Conservation (phyloP, 2,888 invertebrate species). For the Prosapia bicincta region DNA sequence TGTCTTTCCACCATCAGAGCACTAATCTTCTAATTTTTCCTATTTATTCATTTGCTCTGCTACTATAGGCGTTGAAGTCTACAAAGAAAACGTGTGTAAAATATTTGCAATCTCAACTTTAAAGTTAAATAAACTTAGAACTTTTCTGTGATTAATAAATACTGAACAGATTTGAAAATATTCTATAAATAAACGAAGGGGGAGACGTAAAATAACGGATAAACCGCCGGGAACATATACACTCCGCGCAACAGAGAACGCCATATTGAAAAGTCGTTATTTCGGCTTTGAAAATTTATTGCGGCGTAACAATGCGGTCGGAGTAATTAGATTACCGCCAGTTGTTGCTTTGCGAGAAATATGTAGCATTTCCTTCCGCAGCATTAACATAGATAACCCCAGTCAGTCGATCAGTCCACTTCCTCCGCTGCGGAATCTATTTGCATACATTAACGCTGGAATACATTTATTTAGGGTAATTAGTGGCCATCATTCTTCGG, state of each 20-base stretch:
- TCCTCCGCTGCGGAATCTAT: conserved; percentile 22
- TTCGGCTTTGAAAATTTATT: neutral
- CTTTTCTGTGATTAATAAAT: no score
- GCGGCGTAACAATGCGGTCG: neutral
- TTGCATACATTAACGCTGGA: conserved; percentile 23
- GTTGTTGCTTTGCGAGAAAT: conserved; percentile 22
- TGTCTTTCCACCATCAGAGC: no score
- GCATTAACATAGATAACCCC: conserved; percentile 28
- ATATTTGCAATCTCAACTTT: no score
- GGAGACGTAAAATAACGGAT: no score
- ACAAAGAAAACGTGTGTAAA: no score
- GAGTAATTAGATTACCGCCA: neutral
- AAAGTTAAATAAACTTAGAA: no score
- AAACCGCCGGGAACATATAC: no score
- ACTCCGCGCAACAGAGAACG: neutral
- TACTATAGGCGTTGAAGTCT: no score
- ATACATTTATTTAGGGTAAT: neutral
- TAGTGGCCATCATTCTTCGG: neutral
- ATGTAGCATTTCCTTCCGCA: conserved; percentile 27
- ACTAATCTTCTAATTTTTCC: no score
- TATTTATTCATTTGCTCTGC: no score
- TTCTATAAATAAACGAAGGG: no score
- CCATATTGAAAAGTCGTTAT: conserved; percentile 2
- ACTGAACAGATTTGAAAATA: no score
- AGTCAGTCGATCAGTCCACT: conserved; percentile 5